Conservation (phyloP, 1,140 invertebrate species). For the Drosophila baimaii region DNA sequence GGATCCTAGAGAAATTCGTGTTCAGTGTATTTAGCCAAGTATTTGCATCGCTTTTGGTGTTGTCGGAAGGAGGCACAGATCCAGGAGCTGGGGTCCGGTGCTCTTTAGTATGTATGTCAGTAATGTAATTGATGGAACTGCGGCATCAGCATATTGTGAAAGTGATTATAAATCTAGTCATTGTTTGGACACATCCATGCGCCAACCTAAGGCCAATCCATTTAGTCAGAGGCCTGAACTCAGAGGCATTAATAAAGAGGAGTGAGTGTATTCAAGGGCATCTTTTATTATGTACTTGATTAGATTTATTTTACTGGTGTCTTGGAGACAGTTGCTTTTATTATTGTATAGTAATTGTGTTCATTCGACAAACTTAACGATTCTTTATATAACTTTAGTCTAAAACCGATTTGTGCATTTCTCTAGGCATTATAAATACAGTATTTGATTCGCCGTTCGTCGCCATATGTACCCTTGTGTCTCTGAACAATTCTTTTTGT, state of each 20-base stretch:
- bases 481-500: slow-evolving; percentile 38
- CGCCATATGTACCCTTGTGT: slow-evolving; percentile 26
- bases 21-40: slow-evolving; percentile 51
- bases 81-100: background rate
- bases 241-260: slow-evolving; percentile 33
- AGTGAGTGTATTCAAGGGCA: slow-evolving; percentile 9
- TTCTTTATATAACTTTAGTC: slow-evolving; percentile 65
- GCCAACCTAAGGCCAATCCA: slow-evolving; percentile 27
- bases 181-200: slow-evolving; percentile 57
- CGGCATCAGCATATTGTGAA: slow-evolving; percentile 75
- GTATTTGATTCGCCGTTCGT: slow-evolving; percentile 44
- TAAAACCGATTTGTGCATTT: slow-evolving; percentile 81
- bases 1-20: slow-evolving; percentile 57
- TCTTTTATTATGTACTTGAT: slow-evolving; percentile 32
- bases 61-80: slow-evolving; percentile 3
- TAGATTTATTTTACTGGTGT: slow-evolving; percentile 43
- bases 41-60: slow-evolving; percentile 69
- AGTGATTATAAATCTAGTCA: slow-evolving; percentile 81
- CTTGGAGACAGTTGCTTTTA: slow-evolving; percentile 66
- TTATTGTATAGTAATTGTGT: slow-evolving; percentile 52
- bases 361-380: slow-evolving; percentile 72
- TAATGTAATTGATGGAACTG: slow-evolving; percentile 31
- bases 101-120: slow-evolving; percentile 3
- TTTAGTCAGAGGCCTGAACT: slow-evolving; percentile 27
- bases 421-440: slow-evolving; percentile 52